Evolutionary conservation across 2,113 vertebrate genomes (phyloP), one percentile per base, ranked within the genome.

Genomic region (Talpa occidentalis): DNA sequence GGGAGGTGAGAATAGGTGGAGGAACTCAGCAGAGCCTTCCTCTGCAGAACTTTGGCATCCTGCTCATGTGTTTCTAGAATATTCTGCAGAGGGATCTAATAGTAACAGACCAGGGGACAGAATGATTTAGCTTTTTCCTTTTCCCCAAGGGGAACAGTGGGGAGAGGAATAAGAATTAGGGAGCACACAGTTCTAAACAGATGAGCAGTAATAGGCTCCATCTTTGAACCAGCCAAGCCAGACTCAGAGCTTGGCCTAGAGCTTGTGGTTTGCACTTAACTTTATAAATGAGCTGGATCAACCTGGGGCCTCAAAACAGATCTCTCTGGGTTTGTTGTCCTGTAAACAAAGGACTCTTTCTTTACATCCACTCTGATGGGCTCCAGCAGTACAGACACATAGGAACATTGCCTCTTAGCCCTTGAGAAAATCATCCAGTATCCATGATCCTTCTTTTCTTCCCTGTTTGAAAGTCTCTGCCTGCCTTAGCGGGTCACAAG

Each of bases 231-330:
- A 0, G 2, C n/a, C n/a, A n/a, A 47, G 12, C 35, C 24, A 9
- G n/a, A 12, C 10, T 0, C 1, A 2, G 7, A 26, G 32, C 24
- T n/a, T 0, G 5, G 7, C 47, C 9, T 3, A 4, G 4, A 10
- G 15, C 6, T 16, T 19, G 11, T 6, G 7, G 49, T 77, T 62
- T 49, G 40, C 54, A 67, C 49, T 28, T 19, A 62, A 12, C 21
- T 79, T 77, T 22, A 5, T 11, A 10, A n/a, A 40, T 4, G 24
- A 84, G n/a, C 22, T 30, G n/a, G 40, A 88, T 30, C 16, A 70
- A 26, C 5, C 1, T 4, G 37, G 28, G 3, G 0, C 17, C 32
- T 84, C 72, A 12, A 15, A 59, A 40, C 35, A 22, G 7, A 32
- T 30, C 30, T 44, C 32, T 60, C 59, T 6, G 32, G 47, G 24